These are phyloP conservation scores for Latrodectus elegans DNA, from an alignment of 2,888 invertebrate genomes.

Conservation along the genomic window DNA sequence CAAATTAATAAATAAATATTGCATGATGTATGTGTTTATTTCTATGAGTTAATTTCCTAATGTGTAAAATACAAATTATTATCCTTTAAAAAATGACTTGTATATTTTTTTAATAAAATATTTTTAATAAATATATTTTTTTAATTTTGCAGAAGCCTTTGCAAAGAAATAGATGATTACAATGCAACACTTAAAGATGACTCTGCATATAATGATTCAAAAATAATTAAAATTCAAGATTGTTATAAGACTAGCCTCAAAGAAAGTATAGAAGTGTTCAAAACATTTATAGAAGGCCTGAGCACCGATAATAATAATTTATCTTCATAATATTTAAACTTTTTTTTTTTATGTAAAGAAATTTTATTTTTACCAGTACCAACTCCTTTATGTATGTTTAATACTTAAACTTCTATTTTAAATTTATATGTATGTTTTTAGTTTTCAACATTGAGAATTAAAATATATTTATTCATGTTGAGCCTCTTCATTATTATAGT, in stretches of 20 bases:
- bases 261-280: slow-evolving; percentile 82
- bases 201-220: slow-evolving; percentile 74
- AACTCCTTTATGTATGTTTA: too few relatives aligned
- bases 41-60: too few relatives aligned
- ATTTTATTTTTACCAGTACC: not conserved
- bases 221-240: slow-evolving; percentile 79
- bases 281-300: slow-evolving; percentile 81
- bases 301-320: not conserved
- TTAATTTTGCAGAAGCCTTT: slow-evolving; percentile 77
- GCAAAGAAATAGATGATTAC: slow-evolving; percentile 81
- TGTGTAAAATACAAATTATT: too few relatives aligned
- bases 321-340: not conserved
- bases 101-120: too few relatives aligned
- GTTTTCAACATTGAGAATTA: too few relatives aligned
- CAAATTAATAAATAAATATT: too few relatives aligned
- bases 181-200: slow-evolving; percentile 77
- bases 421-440: too few relatives aligned
- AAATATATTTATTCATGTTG: too few relatives aligned
- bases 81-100: too few relatives aligned
- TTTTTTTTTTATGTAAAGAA: not conserved
- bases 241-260: slow-evolving; percentile 85
- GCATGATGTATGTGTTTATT: too few relatives aligned
- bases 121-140: not conserved
- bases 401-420: too few relatives aligned
- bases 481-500: too few relatives aligned